Evolutionary conservation across 2,113 vertebrate species (phyloP).

Genomic region (Anhinga rufa): DNA sequence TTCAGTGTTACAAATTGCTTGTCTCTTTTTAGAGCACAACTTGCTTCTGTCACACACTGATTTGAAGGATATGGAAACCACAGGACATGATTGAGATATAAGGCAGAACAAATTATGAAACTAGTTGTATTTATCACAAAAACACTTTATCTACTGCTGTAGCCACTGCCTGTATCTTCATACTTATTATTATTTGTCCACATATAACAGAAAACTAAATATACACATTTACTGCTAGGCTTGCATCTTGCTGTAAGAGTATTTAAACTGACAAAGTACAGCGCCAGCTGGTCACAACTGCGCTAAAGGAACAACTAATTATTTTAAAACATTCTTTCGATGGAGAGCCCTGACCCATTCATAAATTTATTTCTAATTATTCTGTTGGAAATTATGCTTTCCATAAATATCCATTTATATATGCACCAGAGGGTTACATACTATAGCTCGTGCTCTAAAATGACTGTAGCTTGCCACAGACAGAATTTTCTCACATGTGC

Average conservation of each 20-base stretch:
- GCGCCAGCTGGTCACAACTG: not conserved
- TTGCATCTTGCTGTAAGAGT: not conserved
- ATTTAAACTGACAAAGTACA: not conserved
- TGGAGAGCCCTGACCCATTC: not conserved
- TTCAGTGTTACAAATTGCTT: not conserved
- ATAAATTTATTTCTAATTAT: not conserved
- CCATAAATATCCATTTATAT: not conserved
- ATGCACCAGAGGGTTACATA: not conserved
- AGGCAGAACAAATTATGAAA: not conserved
- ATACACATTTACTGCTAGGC: not conserved
- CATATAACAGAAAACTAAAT: not conserved
- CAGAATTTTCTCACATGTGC: not conserved
- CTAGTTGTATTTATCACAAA: not conserved
- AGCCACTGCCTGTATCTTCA: not conserved
- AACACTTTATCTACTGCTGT: not conserved
- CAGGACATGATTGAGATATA: not conserved
- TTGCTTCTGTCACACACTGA: not conserved
- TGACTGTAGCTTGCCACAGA: not conserved
- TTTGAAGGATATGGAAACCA: constrained; percentile 1
- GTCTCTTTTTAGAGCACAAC: not conserved
- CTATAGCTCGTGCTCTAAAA: not conserved
- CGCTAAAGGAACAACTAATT: not conserved
- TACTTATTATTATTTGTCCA: not conserved
- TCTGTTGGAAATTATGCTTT: not conserved
- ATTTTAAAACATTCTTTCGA: not conserved